Evolutionary conservation across 2,888 invertebrate genomes (phyloP), one percentile per base, ranked within the genome.

Genomic region (Drosophila mercatorum): DNA sequence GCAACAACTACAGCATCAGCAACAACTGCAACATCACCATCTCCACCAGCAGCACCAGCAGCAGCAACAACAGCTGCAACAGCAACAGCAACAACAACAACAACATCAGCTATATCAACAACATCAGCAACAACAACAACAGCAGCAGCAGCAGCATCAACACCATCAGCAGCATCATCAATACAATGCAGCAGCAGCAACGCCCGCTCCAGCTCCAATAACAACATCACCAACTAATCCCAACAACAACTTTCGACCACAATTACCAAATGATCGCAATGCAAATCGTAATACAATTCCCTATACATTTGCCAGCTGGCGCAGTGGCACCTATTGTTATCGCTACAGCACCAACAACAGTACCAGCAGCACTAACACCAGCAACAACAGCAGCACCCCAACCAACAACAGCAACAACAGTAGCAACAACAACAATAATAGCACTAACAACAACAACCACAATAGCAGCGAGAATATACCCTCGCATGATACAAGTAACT

Each of bases 231-330:
- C 69, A 70, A 77, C 72, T 56, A 77, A 74, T 65, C 65, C 64
- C 55, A 69, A 59, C 68, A 72, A 71, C 65, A 74, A 67, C 64
- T 87, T 68, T 64, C 65, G 73, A 64, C 79, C 89, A 61, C 68
- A 72, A 65, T 71, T 83, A 70, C 56, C 79, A 55, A 78, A 81
- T 75, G 78, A 71, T 58, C 77, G 59, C 26, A 75, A 75, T 80
- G 43, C 78, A 56, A 80, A 71, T 57, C 73, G 58, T 40, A 68
- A 72, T 63, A 68, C 78, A 62, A 72, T 83, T 65, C 85, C 79
- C 68, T 88, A 89, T 61, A 83, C 78, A 22, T 91, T 83, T 71
- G 83, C 81, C 59, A 87, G 84, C 75, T 84, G 84, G 89, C 89
- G 84, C 40, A 80, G 65, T 44, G 88, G 88, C 43, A 85, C 85